Base-by-base conservation (phyloP, 2,888 invertebrate species). In the Salpingus planirostris region DNA sequence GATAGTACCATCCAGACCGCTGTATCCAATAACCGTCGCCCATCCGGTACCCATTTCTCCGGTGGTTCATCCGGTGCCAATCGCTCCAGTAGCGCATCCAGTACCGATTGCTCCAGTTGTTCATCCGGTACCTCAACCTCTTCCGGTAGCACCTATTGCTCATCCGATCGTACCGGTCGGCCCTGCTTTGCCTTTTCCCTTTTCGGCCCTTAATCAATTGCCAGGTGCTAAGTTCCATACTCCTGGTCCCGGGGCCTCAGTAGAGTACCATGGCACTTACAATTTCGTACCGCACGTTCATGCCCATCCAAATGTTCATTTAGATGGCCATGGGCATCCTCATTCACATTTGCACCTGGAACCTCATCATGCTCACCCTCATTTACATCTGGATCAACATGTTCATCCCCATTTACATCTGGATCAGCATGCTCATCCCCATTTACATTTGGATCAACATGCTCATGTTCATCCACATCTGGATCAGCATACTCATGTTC, bases 231-330 rank as follows among this genome's bases (percentile, higher is more conserved):
- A 34, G 13, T 39, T 42, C 14, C 32, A 34, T 11, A 29, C 36
- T 18, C 32, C 33, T n/a, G 27, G 33, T 18, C 21, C 35, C 33
- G 11, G 38, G 40, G 6, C 33, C 57, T 11, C 52, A 55, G 13
- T 54, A 58, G 39, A 55, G 55, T 3, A 43, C 50, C n/a, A 54
- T 47, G 30, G 57, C 59, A 3, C 47, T 57, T 26, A 39, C 57
- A 18, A 54, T 54, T 3, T 57, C 59, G 4, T 34, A 57, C 7
- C 43, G 54, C 2, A 42, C 37, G 6, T 57, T 58, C 36, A 46
- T 44, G 5, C 26, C 21, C 31, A 31, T 11, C 36, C 34, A 23
- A n/a, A 34, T 21, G n/a, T 32, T 10, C 28, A 21, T 3, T n/a
- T n/a, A n/a, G n/a, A n/a, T n/a, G n/a, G n/a, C n/a, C 34, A 14